These are phyloP conservation scores for Numenius arquata DNA, from an alignment of 2,113 vertebrate species.

Conservation along the genomic window DNA sequence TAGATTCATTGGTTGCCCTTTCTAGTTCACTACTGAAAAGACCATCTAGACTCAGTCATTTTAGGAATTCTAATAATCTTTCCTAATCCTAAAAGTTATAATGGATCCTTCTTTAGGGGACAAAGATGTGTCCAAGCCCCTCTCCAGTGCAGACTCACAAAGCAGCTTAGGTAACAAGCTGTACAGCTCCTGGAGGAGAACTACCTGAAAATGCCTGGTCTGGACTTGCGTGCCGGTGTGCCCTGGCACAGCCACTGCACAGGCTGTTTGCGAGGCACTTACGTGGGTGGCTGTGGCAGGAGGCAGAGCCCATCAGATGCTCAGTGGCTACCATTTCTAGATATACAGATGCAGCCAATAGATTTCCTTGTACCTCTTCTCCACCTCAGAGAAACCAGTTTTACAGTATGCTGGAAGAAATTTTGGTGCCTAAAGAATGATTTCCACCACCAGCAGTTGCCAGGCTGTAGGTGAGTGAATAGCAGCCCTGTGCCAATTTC, in stretches of 20 bases:
- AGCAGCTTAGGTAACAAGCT: neutral
- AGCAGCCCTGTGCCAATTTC: conserved; percentile 20
- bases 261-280: neutral
- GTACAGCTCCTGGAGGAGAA: neutral
- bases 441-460: conserved; percentile 43
- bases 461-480: conserved; percentile 29
- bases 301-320: neutral
- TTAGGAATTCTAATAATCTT: neutral
- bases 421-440: conserved; percentile 28
- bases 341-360: neutral
- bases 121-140: neutral
- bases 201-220: neutral
- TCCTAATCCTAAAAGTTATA: neutral
- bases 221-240: fast-evolving
- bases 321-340: neutral
- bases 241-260: neutral
- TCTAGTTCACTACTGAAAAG: neutral
- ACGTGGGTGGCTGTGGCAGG: neutral
- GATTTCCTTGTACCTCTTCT: neutral
- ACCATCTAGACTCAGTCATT: neutral
- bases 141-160: neutral
- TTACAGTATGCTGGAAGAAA: neutral
- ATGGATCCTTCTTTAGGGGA: neutral
- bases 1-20: neutral
- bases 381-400: neutral